Base-by-base conservation (phyloP, 2,888 invertebrate genomes). In the Crocallis elinguaria region DNA sequence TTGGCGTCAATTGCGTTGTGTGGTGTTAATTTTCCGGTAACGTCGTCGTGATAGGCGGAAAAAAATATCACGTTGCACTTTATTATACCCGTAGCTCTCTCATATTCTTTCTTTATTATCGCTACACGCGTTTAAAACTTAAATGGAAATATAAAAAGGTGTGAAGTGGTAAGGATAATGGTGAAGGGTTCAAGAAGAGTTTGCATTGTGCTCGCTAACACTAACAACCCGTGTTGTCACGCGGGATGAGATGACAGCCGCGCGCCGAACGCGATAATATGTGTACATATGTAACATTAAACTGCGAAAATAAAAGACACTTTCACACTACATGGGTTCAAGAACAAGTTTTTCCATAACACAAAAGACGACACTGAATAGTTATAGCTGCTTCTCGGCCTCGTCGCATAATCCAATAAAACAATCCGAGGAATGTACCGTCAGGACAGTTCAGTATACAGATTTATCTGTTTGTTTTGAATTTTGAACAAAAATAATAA, bases 281-380 rank as follows among this genome's bases (percentile, higher is more conserved):
- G 90, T 90, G 90, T 91, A 91, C 91, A 91, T 91, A 91, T 91
- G 91, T 91, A 90, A 90, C 88, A 88, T 90, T 91, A 90, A 91
- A 88, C 89, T 86, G 90, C 89, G 88, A 82, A 91, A 91, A 91
- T 91, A 91, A 91, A 91, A 79, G 84, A 90, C 75, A 83, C 83
- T 88, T 91, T 91, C 91, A 91, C 91, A 91, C 91, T 91, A 91
- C 91, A 91, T 88, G 89, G 90, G 86, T 89, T 89, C 88, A 88
- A 90, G 86, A 91, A 91, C 91, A 91, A 91, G 91, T 91, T 91
- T 91, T 91, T 91, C 91, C 91, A 91, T 91, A 91, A 91, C 91
- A 91, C 90, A 91, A 91, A 90, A 91, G 91, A 89, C 90, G 84
- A 89, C 91, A 86, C 88, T 91, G 91, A 91, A 91, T 91, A 91